Percentiles rank a stretch among this genome's conserved stretches.
These are phyloP conservation scores for Hemibagrus wyckioides DNA, from an alignment of 2,113 vertebrate species.

Conservation along the genomic window DNA sequence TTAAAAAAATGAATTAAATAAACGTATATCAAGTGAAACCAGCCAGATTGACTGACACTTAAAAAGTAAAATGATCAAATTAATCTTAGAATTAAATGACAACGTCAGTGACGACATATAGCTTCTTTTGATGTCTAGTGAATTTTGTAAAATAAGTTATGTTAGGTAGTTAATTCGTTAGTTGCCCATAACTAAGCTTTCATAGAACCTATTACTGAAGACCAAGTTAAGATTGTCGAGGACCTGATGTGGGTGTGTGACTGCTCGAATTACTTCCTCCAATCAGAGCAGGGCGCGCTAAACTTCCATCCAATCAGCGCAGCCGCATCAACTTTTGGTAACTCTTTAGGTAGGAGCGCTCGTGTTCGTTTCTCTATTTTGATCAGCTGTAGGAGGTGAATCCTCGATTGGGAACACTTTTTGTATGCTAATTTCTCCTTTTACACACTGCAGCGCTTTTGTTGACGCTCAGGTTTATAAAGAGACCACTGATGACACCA, in stretches of 20 bases:
- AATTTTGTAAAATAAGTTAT: background rate
- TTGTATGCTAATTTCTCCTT: constrained; percentile 70
- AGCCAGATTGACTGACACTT: background rate
- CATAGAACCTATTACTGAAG: background rate
- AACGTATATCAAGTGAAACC: background rate
- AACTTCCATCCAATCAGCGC: constrained; percentile 69
- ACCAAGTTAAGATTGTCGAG: background rate
- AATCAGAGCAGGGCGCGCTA: constrained; percentile 42
- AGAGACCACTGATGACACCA: constrained; percentile 60
- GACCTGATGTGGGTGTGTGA: constrained; percentile 1
- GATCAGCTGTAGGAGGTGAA: constrained; percentile 65
- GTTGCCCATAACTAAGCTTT: background rate
- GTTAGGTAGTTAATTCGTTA: background rate
- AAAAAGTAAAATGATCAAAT: background rate
- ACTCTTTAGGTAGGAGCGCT: constrained; percentile 33
- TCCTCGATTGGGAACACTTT: constrained; percentile 68
- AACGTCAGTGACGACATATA: background rate
- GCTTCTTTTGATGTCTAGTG: background rate
- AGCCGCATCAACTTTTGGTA: constrained; percentile 42
- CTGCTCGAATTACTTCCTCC: constrained; percentile 16
- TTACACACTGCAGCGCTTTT: constrained; percentile 69
- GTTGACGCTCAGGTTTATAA: constrained; percentile 74
- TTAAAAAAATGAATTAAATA: background rate
- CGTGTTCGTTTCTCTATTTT: constrained; percentile 40
- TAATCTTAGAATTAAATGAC: background rate